Evolutionary conservation across 1,140 invertebrate genomes (phyloP).

Genomic region (Ditylenchus dipsaci): DNA sequence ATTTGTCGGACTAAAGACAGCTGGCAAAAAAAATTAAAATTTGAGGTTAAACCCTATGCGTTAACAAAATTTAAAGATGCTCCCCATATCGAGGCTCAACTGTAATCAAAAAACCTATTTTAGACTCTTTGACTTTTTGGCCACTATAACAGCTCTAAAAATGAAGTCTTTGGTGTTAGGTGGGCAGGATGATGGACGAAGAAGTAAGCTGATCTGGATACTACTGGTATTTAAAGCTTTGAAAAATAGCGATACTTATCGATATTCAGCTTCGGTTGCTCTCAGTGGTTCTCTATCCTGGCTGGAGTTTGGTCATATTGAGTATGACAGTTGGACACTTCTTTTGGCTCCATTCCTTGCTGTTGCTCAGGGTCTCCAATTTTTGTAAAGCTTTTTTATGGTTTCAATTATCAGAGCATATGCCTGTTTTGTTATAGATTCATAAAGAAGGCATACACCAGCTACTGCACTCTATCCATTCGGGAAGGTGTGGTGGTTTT

Average conservation of each 20-base stretch:
- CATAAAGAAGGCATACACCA: constrained; percentile 17
- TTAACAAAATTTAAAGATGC: no score
- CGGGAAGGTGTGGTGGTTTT: neutral
- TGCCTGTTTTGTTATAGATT: neutral
- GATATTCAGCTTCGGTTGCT: constrained; percentile 31
- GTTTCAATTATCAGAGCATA: no score
- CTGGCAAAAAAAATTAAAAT: no score
- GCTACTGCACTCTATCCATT: constrained; percentile 12
- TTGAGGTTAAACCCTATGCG: no score
- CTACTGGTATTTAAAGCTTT: constrained; percentile 15
- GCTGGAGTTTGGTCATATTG: constrained; percentile 44
- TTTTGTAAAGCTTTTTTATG: constrained; percentile 3
- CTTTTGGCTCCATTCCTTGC: constrained; percentile 32
- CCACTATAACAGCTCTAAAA: constrained; percentile 15
- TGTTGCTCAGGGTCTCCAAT: constrained; percentile 32
- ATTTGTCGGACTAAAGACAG: no score
- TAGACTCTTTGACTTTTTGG: constrained; percentile 40
- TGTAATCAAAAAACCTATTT: no score
- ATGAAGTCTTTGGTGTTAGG: neutral
- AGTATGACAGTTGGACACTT: constrained; percentile 33
- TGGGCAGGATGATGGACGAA: constrained; percentile 9
- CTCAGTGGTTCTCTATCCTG: constrained; percentile 40
- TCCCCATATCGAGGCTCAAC: no score
- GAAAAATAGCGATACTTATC: constrained; percentile 2
- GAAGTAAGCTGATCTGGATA: constrained; percentile 19